Evolutionary conservation across 2,113 vertebrate species (phyloP), one percentile per base, ranked within the genome.

Genomic region (Oreotrochilus melanogaster): DNA sequence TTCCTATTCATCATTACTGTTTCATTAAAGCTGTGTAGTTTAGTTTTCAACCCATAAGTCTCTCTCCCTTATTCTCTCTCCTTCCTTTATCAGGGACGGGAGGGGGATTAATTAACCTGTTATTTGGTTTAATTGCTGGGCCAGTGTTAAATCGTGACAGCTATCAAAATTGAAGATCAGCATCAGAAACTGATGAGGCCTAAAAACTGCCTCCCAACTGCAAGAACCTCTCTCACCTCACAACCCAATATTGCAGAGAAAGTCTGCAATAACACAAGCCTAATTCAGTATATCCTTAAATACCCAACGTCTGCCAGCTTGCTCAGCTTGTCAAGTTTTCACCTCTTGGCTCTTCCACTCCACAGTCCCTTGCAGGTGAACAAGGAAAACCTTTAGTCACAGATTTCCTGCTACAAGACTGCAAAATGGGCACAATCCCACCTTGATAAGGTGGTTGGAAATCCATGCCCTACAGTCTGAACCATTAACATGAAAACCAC

Each of bases 231-330:
- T 25, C 21, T 57, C 11, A 24, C 37, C 33, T 82, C 48, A 25
- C 33, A 47, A 9, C 7, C 57, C n/a, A 64, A 9, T 2, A 2
- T 14, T 18, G 10, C 43, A 53, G 43, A 24, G 69, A 23, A 47
- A 39, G 45, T 21, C 30, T 42, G 24, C 72, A 62, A 42, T 48
- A 43, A 51, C 8, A 43, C 0, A 0, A 33, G 16, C 14, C 7
- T 45, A 28, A 58, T 12, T 19, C 33, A 27, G 16, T 5, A 25
- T 45, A 25, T 25, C 27, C 42, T 58, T 37, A 39, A 58, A 53
- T 4, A 9, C 0, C 0, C 10, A 16, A 7, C 12, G 16, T 37
- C n/a, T 18, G 8, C 21, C 37, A 42, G 21, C 18, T 23, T 33
- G 8, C 11, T 27, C 35, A 9, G 57, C 35, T 43, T 33, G 10